These are phyloP conservation scores for Stigmatopora argus DNA, from an alignment of 2,113 vertebrate species.

Conservation along the genomic window DNA sequence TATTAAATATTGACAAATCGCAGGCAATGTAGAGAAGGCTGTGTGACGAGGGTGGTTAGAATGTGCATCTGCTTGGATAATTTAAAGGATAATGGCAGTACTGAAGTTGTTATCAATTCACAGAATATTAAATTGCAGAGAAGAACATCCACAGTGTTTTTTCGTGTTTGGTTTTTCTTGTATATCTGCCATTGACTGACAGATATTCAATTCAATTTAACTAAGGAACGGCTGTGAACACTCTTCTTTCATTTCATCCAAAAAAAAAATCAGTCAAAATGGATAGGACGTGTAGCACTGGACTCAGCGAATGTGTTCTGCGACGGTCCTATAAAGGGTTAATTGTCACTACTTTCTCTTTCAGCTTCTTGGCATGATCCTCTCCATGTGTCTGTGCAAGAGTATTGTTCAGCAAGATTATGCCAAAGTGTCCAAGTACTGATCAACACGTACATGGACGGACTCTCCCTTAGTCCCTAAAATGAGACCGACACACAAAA, in stretches of 20 bases:
- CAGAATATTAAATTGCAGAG: too few species aligned
- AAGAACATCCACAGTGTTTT: too few species aligned
- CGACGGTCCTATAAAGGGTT: too few species aligned
- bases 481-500: constrained; percentile 4
- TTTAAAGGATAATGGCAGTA: not conserved
- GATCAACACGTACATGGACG: constrained; percentile 21
- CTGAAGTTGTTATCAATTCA: too few species aligned
- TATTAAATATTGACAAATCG: not conserved
- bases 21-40: not conserved
- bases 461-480: constrained; percentile 3
- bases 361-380: constrained; percentile 87
- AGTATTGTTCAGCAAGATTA: constrained; percentile 88
- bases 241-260: too few species aligned
- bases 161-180: too few species aligned
- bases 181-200: too few species aligned
- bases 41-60: not conserved
- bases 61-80: not conserved
- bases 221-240: too few species aligned
- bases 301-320: too few species aligned
- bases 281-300: too few species aligned
- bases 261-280: too few species aligned
- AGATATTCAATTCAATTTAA: too few species aligned
- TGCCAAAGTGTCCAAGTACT: constrained; percentile 82
- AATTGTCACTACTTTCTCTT: not conserved
- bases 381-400: constrained; percentile 90